Evolutionary conservation across 2,113 vertebrate species (phyloP).

Genomic region (Synchiropus splendidus): DNA sequence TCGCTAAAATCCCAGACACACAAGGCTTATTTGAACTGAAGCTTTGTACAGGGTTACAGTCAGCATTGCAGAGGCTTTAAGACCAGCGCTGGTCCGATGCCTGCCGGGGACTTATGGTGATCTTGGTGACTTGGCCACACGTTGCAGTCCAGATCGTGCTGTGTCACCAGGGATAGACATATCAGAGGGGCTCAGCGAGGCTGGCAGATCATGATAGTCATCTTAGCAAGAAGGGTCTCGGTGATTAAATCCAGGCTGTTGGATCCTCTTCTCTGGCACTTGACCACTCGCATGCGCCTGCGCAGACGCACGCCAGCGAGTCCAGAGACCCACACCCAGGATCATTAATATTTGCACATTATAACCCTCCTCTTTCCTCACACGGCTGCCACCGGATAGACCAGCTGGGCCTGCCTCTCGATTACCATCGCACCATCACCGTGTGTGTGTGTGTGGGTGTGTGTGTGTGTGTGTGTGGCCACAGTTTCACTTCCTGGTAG

Average conservation of each 20-base stretch:
- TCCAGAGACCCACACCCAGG: slow-evolving; percentile 59
- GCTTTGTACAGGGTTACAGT: slow-evolving; percentile 54
- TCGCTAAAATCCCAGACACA: slow-evolving; percentile 41
- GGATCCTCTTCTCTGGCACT: slow-evolving; percentile 58
- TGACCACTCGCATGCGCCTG: slow-evolving; percentile 45
- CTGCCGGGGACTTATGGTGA: slow-evolving; percentile 56
- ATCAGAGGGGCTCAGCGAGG: slow-evolving; percentile 60
- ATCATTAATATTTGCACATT: slow-evolving; percentile 71
- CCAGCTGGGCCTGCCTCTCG: slow-evolving; percentile 64
- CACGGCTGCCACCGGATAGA: slow-evolving; percentile 62
- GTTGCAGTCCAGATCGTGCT: slow-evolving; percentile 48
- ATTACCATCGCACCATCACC: slow-evolving; percentile 57
- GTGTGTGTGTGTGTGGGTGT: slow-evolving; percentile 21
- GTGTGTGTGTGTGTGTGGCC: slow-evolving; percentile 15
- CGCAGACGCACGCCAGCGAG: slow-evolving; percentile 34
- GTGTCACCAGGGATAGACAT: slow-evolving; percentile 56
- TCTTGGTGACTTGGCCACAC: slow-evolving; percentile 60
- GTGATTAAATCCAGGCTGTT: slow-evolving; percentile 63
- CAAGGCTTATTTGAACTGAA: slow-evolving; percentile 49
- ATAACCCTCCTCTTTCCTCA: slow-evolving; percentile 65
- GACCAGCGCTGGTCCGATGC: slow-evolving; percentile 49
- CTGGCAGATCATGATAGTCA: slow-evolving; percentile 65
- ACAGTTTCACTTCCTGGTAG: neutral
- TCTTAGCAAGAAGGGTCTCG: slow-evolving; percentile 60
- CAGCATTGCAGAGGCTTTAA: slow-evolving; percentile 40